Percentiles rank a stretch among this genome's conserved stretches.
Evolutionary conservation across 2,113 vertebrate genomes (phyloP).

Genomic region (Gobiocypris rarus): DNA sequence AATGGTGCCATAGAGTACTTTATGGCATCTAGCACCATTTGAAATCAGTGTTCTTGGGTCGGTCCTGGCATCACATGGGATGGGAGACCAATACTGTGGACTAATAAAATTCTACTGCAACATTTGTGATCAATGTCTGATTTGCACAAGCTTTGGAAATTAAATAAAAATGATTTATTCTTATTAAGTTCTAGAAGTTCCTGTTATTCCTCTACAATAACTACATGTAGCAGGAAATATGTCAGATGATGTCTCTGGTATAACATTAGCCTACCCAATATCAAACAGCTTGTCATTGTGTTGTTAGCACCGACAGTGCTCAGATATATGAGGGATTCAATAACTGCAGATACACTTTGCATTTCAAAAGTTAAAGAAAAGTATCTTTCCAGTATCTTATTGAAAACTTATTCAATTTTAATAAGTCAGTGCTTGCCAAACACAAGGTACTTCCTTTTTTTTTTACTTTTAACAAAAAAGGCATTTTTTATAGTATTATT

Average conservation of each 20-base stretch:
- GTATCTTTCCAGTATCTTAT: too few relatives aligned
- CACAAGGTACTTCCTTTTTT: too few relatives aligned
- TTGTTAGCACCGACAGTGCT: not conserved
- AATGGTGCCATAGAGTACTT: constrained; percentile 91
- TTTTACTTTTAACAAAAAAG: too few relatives aligned
- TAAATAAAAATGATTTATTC: constrained; percentile 12
- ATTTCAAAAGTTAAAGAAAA: too few relatives aligned
- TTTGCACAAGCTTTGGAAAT: not conserved
- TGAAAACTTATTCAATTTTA: too few relatives aligned
- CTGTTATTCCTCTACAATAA: not conserved
- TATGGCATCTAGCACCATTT: constrained; percentile 91
- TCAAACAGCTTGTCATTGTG: too few relatives aligned
- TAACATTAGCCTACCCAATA: too few relatives aligned
- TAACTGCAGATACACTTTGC: too few relatives aligned
- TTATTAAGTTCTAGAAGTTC: not conserved
- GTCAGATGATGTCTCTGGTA: too few relatives aligned
- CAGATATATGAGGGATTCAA: too few relatives aligned
- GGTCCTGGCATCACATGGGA: constrained; percentile 75
- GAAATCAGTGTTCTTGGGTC: constrained; percentile 95
- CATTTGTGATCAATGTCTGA: not conserved
- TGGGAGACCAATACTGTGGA: not conserved
- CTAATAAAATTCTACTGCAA: not conserved
- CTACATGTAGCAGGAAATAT: not conserved
- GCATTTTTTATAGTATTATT: too few relatives aligned
- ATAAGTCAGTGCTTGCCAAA: too few relatives aligned